Evolutionary conservation across 1,140 invertebrate genomes (phyloP).

Genomic region (Dysdera silvatica): DNA sequence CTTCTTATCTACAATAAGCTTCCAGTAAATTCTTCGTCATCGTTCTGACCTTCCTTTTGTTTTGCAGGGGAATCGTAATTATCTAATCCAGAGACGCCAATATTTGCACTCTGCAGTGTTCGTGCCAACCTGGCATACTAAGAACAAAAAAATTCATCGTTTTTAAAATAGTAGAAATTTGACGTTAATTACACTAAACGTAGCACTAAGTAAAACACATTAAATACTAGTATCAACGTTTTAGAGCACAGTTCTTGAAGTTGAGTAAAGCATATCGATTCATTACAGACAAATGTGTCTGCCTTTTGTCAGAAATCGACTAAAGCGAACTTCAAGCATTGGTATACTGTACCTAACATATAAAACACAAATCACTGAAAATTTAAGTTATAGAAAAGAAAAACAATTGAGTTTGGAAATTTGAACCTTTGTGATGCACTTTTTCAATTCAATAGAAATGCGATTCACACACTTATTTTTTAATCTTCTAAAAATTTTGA

Average conservation of each 20-base stretch:
- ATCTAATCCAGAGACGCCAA: not conserved
- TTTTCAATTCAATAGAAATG: too few relatives aligned
- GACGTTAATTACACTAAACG: not conserved
- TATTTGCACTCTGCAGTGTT: not conserved
- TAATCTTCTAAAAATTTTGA: too few relatives aligned
- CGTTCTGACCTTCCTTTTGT: too few relatives aligned
- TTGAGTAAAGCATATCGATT: not conserved
- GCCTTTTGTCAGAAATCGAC: not conserved
- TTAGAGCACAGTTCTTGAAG: not conserved
- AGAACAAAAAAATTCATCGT: not conserved
- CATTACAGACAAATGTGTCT: not conserved
- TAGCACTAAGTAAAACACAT: not conserved
- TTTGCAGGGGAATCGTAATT: not conserved
- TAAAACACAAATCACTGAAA: too few relatives aligned
- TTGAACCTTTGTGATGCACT: too few relatives aligned
- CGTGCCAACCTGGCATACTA: slow-evolving; percentile 13
- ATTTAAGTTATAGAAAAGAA: too few relatives aligned
- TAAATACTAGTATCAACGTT: not conserved
- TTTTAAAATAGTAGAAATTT: not conserved
- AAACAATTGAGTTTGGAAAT: too few relatives aligned
- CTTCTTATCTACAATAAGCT: slow-evolving; percentile 9
- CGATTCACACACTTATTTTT: too few relatives aligned
- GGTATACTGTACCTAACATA: too few relatives aligned
- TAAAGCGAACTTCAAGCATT: not conserved
- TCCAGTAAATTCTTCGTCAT: slow-evolving; percentile 21